Conservation (phyloP, 2,113 vertebrate genomes). For the Parus major region DNA sequence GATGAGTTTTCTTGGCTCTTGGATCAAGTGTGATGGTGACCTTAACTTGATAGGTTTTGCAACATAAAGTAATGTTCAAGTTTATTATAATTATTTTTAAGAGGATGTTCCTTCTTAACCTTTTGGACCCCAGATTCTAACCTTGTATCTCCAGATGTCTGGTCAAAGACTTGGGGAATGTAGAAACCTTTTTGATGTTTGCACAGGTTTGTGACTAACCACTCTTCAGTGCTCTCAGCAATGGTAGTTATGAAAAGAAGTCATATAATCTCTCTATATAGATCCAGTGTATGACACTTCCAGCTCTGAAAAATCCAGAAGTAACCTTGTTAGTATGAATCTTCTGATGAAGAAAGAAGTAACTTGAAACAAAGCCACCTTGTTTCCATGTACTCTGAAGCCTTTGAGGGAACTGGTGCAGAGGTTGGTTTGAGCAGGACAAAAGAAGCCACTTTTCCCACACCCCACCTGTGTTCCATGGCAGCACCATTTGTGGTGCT, state of each 20-base stretch:
- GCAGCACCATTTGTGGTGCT: not conserved
- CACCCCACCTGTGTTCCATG: not conserved
- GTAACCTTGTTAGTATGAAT: not conserved
- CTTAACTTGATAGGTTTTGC: not conserved
- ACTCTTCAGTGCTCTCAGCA: not conserved
- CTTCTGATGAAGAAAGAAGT: not conserved
- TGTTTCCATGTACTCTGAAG: not conserved
- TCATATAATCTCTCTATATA: not conserved
- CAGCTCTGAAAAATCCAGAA: not conserved
- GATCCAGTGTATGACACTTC: not conserved
- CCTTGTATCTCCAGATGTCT: not conserved
- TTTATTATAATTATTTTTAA: not conserved
- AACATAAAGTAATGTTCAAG: not conserved
- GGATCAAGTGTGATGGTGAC: not conserved
- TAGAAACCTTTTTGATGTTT: not conserved
- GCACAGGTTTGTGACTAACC: not conserved
- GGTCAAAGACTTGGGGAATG: not conserved
- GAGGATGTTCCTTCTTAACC: not conserved
- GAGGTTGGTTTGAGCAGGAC: not conserved
- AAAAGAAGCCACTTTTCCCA: not conserved
- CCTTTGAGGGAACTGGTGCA: not conserved
- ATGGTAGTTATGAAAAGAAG: not conserved
- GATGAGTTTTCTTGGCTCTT: not conserved
- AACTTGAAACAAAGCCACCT: not conserved
- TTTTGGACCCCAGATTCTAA: not conserved